These are phyloP conservation scores for Scomber japonicus DNA, from an alignment of 2,113 vertebrate genomes.

Conservation along the genomic window DNA sequence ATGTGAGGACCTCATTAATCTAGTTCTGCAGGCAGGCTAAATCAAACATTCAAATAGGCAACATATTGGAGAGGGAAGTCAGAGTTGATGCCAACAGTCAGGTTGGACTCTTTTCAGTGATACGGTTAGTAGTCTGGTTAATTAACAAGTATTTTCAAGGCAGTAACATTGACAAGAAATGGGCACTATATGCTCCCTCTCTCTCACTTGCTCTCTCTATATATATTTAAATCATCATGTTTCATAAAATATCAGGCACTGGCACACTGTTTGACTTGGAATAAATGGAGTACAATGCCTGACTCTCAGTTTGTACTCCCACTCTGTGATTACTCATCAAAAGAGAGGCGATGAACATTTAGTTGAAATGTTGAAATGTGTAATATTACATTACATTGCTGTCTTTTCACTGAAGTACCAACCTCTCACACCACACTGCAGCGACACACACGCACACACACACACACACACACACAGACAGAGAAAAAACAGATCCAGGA, in stretches of 20 bases:
- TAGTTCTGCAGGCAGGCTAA: conserved; percentile 36
- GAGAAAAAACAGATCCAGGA: conserved; percentile 15
- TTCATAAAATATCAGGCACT: background rate
- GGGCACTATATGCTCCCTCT: no score
- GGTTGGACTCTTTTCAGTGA: conserved; percentile 42
- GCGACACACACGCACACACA: no score
- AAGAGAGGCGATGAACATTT: conserved; percentile 7
- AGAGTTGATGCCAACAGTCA: conserved; percentile 26
- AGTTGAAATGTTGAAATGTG: conserved; percentile 2
- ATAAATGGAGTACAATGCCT: background rate
- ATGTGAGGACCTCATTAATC: conserved; percentile 42
- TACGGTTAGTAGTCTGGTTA: background rate
- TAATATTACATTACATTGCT: background rate
- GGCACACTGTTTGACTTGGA: no score
- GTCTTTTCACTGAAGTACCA: conserved; percentile 14
- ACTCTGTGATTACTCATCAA: background rate
- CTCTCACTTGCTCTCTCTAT: no score
- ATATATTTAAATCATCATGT: background rate
- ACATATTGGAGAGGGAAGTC: conserved; percentile 21
- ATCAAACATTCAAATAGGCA: conserved; percentile 53
- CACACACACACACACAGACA: background rate
- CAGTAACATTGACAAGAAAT: no score
- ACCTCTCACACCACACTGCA: background rate
- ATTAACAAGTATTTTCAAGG: no score
- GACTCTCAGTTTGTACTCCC: background rate